Base-by-base conservation (phyloP, 2,888 invertebrate genomes). In the Erynnis tages region DNA sequence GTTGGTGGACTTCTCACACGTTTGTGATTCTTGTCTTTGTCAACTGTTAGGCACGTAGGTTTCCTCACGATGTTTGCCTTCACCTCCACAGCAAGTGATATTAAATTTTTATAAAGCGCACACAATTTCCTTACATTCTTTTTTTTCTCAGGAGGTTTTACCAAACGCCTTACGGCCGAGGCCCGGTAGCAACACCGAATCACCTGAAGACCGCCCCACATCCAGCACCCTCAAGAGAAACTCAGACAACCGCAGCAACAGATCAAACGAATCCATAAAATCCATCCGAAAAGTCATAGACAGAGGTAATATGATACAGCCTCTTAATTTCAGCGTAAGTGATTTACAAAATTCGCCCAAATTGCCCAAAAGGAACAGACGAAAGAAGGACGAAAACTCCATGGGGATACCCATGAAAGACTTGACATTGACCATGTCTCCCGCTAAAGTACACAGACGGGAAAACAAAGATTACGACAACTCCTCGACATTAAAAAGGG, bases 171-270 rank as follows among this genome's bases (percentile, higher is more conserved):
- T 82, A 5, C 78, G 71, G 41, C 85, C 91, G 27, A 90, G 92
- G 63, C 92, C 94, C 0, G 92, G 92, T 7, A 93, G 93, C 67
- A 93, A 93, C 66, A 91, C 91, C 8, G 93, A 93, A 66, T 93
- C 93, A 0, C 93, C 93, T 0, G 92, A 92, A 70, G 91, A 92
- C 19, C 74, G 82, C 35, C 90, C 92, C 0, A 68, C 86, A 7
- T 81, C 92, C 6, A 79, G 74, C 52, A 84, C 85, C 0, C 65
- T 79, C 7, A 88, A 68, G 62, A 78, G 67, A 68, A 82, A 68
- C 34, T 54, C 71, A 0, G 73, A 82, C 52, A 81, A 76, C 53
- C 73, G 76, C 41, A 69, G 69, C 29, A 76, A 76, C 48, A 72
- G 70, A 58, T 79, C 83, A 6, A 84, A 81, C 37, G 83, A 88